These are phyloP conservation scores for Cylloceria caligata DNA, from an alignment of 2,888 invertebrate species.

Conservation along the genomic window DNA sequence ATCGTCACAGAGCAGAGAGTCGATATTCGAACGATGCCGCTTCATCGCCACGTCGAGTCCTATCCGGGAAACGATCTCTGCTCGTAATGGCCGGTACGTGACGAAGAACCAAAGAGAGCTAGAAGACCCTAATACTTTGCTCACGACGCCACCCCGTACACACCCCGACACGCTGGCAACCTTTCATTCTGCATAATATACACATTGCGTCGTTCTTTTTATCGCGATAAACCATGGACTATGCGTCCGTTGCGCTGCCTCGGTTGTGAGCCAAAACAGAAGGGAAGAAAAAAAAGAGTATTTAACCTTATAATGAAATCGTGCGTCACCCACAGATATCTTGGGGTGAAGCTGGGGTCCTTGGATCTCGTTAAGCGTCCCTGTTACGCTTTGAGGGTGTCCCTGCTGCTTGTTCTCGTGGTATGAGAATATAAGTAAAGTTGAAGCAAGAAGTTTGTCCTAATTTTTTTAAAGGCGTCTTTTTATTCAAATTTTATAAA, in stretches of 20 bases:
- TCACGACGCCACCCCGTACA: slow-evolving; percentile 66
- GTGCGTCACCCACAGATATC: slow-evolving; percentile 63
- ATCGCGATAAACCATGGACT: slow-evolving; percentile 25
- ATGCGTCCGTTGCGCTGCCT: slow-evolving; percentile 24
- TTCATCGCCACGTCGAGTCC: slow-evolving; percentile 69
- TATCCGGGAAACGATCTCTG: slow-evolving; percentile 72
- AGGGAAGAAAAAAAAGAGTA: slow-evolving; percentile 61
- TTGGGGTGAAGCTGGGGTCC: slow-evolving; percentile 35
- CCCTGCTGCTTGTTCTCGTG: not conserved
- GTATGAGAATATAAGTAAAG: not conserved
- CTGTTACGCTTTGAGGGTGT: slow-evolving; percentile 15
- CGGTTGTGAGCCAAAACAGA: slow-evolving; percentile 32
- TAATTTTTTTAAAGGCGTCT: not conserved
- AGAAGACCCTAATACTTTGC: slow-evolving; percentile 64
- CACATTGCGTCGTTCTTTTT: slow-evolving; percentile 69
- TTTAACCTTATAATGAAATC: slow-evolving; percentile 72
- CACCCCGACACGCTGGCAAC: slow-evolving; percentile 60
- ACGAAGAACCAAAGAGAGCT: slow-evolving; percentile 67
- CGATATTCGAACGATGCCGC: slow-evolving; percentile 74
- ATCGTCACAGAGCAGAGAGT: slow-evolving; percentile 59
- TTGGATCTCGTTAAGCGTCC: slow-evolving; percentile 39
- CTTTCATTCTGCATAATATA: slow-evolving; percentile 78
- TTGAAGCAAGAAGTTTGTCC: slow-evolving; percentile 13
- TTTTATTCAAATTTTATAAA: not conserved
- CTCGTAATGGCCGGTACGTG: slow-evolving; percentile 75